phyloP scores from a whole-genome alignment of 2,888 invertebrate species.

The Dynastes hyllus region DNA sequence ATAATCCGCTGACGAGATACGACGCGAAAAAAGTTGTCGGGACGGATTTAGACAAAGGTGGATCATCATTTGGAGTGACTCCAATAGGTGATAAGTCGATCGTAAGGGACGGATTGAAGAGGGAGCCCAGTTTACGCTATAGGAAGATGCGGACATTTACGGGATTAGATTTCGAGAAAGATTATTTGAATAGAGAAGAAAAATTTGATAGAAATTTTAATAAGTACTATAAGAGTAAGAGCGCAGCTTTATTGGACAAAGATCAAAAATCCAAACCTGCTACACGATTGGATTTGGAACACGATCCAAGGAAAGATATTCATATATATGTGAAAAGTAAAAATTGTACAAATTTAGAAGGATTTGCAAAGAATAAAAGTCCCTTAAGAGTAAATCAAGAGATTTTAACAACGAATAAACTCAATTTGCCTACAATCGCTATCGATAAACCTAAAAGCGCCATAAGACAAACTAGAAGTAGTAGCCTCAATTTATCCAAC shows the following conservation, averaged over 20 bases:
- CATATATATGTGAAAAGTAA: conserved; percentile 27
- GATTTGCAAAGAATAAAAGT: neutral
- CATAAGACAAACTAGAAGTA: conserved; percentile 2
- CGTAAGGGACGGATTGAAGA: neutral
- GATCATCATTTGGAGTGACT: neutral
- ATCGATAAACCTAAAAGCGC: neutral
- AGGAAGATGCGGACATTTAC: neutral
- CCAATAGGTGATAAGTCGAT: conserved; percentile 18
- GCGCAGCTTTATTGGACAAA: neutral
- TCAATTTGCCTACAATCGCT: neutral
- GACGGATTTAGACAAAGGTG: conserved; percentile 6
- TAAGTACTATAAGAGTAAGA: conserved; percentile 30
- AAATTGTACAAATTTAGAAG: neutral
- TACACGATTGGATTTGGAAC: neutral
- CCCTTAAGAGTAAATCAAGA: neutral
- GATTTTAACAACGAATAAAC: no score
- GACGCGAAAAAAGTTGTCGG: neutral
- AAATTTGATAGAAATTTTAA: neutral
- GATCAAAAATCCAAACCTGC: neutral
- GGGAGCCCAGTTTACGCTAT: conserved; percentile 14
- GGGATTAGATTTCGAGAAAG: neutral
- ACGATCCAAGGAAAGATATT: neutral
- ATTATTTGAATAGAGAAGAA: neutral
- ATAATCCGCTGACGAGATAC: conserved; percentile 16
- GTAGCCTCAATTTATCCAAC: conserved; percentile 7